Percentiles rank a stretch among this genome's conserved stretches.
Conservation (phyloP, 1,140 invertebrate species). For the Steinernema khuongi region DNA sequence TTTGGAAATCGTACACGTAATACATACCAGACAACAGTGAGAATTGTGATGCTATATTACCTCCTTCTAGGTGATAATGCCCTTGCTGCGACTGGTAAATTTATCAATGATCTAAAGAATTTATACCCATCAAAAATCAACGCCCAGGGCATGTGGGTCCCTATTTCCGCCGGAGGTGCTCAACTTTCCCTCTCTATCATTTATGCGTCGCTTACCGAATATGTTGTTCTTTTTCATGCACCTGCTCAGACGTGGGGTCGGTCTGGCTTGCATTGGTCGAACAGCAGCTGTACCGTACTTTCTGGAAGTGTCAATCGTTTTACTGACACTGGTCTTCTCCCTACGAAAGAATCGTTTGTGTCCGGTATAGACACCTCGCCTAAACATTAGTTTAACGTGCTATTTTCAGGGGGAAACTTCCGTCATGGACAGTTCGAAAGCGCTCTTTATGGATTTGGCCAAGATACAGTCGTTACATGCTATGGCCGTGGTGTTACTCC, state of each 20-base stretch:
- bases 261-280: constrained; percentile 39
- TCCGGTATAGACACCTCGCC: constrained; percentile 11
- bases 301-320: constrained; percentile 27
- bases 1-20: no score
- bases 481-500: constrained; percentile 39
- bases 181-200: constrained; percentile 28
- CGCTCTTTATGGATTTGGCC: constrained; percentile 24
- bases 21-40: not conserved
- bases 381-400: not conserved
- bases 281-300: constrained; percentile 37
- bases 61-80: constrained; percentile 8
- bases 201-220: constrained; percentile 35
- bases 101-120: constrained; percentile 2
- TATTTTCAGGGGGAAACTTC: constrained; percentile 32
- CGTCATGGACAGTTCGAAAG: constrained; percentile 39
- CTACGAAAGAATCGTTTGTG: constrained; percentile 32
- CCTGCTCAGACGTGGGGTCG: constrained; percentile 33
- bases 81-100: not conserved
- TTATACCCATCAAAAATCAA: not conserved
- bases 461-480: constrained; percentile 35
- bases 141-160: constrained; percentile 11
- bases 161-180: constrained; percentile 9
- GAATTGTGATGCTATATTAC: not conserved
- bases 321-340: constrained; percentile 6
- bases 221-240: constrained; percentile 28